Percentiles rank a stretch among this genome's conserved stretches.
Evolutionary conservation across 2,888 invertebrate genomes (phyloP).

Genomic region (Andrena trimmerana): DNA sequence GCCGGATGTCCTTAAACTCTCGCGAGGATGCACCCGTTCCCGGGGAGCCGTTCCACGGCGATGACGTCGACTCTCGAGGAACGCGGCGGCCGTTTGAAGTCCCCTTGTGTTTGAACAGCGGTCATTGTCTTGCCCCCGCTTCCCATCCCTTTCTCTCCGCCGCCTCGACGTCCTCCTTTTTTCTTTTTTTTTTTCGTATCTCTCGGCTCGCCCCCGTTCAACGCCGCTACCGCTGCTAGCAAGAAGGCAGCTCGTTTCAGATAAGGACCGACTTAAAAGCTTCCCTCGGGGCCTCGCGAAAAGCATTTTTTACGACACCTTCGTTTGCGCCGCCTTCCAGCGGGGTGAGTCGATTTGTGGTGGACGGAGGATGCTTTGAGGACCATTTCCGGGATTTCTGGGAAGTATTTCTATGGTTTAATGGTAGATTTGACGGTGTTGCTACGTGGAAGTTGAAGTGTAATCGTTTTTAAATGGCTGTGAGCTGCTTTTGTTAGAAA

Average conservation of each 20-base stretch:
- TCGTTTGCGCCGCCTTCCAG: slow-evolving; percentile 63
- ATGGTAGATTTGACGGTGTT: too few relatives aligned
- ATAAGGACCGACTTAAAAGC: slow-evolving; percentile 70
- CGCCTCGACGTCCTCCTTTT: slow-evolving; percentile 18
- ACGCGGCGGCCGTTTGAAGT: slow-evolving; percentile 76
- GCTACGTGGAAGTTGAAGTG: too few relatives aligned
- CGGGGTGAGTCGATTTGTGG: slow-evolving; percentile 24
- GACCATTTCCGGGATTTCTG: slow-evolving; percentile 29
- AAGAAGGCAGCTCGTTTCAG: slow-evolving; percentile 63
- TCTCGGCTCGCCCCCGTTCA: slow-evolving; percentile 16
- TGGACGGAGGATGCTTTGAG: slow-evolving; percentile 10
- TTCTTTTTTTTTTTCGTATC: background rate
- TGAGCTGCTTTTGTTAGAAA: too few relatives aligned
- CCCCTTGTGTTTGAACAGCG: slow-evolving; percentile 78
- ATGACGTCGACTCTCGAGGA: slow-evolving; percentile 53
- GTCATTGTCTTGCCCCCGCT: slow-evolving; percentile 74
- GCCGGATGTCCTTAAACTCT: slow-evolving; percentile 70
- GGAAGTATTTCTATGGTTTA: too few relatives aligned
- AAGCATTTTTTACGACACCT: slow-evolving; percentile 79
- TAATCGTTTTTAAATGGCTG: too few relatives aligned
- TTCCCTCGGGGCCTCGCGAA: slow-evolving; percentile 73
- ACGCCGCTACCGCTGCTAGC: slow-evolving; percentile 41
- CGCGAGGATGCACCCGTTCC: slow-evolving; percentile 32
- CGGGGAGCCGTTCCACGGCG: slow-evolving; percentile 25
- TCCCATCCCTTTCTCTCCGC: slow-evolving; percentile 30